Base-by-base conservation (phyloP, 2,888 invertebrate genomes). In the Drosophila robusta region DNA sequence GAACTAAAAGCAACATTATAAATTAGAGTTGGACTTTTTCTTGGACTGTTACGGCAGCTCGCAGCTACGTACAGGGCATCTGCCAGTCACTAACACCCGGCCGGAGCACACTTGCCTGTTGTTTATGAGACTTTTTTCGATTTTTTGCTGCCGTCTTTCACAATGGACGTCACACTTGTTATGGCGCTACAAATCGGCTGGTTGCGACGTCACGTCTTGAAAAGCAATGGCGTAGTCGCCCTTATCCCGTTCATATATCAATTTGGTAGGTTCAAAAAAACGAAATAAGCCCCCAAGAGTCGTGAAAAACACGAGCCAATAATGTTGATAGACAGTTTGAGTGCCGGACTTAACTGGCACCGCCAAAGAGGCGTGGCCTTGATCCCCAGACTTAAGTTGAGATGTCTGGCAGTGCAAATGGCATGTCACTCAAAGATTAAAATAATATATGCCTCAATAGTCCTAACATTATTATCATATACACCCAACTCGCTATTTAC, bases 321-420 rank as follows among this genome's bases (percentile, higher is more conserved):
- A 60, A 60, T 29, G 49, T 38, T 77, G 75, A 68, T 57, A 50
- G 73, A 77, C 78, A 75, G 38, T 60, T 78, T 75, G 56, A 77
- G 60, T 57, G 52, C 14, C 18, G 32, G 57, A n/a, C 50, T 76
- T 75, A 62, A 14, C 16, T 3, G 12, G n/a, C n/a, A 22, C 6
- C 26, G 36, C 29, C 26, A 29, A 7, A 29, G 16, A 39, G 50
- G 24, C 45, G 16, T 45, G 36, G 41, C 41, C 32, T 38, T 49
- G 42, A 38, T 45, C 44, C 39, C 51, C 6, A 22, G 18, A 8
- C 8, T 11, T 34, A 4, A 18, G 4, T 8, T 29, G 4, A 16
- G 9, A 26, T 14, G 22, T 38, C 29, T 32, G 44, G 2, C 7
- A 12, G 12, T 1, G 2, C 12, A 6, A 24, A 9, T 16, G 45